Evolutionary conservation across 2,797 vertebrate genomes (phyloP).

Genomic region (Acestrorhynchus altus): DNA sequence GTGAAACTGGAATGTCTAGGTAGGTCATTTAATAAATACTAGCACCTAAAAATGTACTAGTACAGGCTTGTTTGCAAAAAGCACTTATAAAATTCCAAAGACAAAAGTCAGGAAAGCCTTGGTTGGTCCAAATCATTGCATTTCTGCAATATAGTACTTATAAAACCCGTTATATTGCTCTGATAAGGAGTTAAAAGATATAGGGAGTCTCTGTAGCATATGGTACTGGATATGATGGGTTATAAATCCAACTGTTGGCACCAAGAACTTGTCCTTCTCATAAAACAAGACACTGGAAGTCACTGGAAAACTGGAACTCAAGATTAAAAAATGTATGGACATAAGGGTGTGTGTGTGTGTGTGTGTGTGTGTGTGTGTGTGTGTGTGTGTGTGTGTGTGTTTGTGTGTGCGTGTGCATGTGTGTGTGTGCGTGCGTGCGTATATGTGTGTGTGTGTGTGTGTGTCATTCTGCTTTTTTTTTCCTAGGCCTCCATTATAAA

Average conservation of each 20-base stretch:
- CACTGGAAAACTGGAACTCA: background rate
- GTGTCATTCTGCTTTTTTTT: no score
- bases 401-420: no score
- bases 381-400: no score
- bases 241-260: conserved; percentile 66
- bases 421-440: no score
- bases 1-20: no score
- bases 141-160: conserved; percentile 60
- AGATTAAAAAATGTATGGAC: conserved; percentile 1
- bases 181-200: conserved; percentile 61
- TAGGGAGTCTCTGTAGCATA: conserved; percentile 64
- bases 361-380: no score
- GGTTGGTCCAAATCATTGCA: conserved; percentile 24
- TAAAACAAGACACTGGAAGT: background rate
- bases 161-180: conserved; percentile 55
- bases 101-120: conserved; percentile 16
- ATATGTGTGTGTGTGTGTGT: no score
- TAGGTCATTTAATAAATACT: no score
- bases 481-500: conserved; percentile 30
- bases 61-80: background rate
- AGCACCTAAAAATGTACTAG: no score
- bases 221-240: conserved; percentile 58
- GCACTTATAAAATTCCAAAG: conserved; percentile 1
- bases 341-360: background rate
- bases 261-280: background rate